A percentile compares a stretch with the other conserved stretches of the same genome.
phyloP scores from a whole-genome alignment of 2,797 vertebrate genomes.

The Myotis daubentonii region DNA sequence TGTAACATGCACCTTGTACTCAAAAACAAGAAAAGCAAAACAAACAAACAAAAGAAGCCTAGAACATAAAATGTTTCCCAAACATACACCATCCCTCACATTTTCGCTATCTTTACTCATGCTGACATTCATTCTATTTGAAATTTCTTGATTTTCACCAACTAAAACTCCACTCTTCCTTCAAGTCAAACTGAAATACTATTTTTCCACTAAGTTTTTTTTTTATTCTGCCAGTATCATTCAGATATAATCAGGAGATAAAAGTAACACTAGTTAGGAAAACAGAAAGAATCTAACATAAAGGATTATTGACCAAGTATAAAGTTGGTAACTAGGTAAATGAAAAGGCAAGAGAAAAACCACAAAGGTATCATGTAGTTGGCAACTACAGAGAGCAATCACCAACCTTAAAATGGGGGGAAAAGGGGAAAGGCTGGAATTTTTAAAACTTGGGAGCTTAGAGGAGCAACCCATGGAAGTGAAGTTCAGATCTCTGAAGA shows the following conservation, averaged over 20 bases:
- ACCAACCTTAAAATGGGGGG: background rate
- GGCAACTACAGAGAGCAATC: background rate
- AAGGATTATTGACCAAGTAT: constrained; percentile 17
- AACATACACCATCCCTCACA: background rate
- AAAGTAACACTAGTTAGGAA: background rate
- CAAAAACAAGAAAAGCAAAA: background rate
- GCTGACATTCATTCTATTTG: constrained; percentile 25
- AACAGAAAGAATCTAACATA: constrained; percentile 38
- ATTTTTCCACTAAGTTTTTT: background rate
- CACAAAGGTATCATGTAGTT: background rate
- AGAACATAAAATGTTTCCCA: constrained; percentile 51
- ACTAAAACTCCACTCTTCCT: constrained; percentile 33
- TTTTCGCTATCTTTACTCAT: constrained; percentile 39
- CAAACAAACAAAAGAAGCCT: background rate
- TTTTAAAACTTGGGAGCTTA: background rate
- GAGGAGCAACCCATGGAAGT: background rate
- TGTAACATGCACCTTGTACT: background rate
- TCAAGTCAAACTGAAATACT: constrained; percentile 49
- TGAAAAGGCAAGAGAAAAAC: constrained; percentile 14
- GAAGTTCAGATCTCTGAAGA: background rate
- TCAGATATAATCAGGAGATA: background rate
- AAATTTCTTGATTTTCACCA: constrained; percentile 50
- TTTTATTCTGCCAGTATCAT: background rate
- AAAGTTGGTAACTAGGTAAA: constrained; percentile 14
- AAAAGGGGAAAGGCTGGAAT: background rate